Evolutionary conservation across 2,797 vertebrate genomes (phyloP), one percentile per base, ranked within the genome.

Genomic region (Podargus strigoides): DNA sequence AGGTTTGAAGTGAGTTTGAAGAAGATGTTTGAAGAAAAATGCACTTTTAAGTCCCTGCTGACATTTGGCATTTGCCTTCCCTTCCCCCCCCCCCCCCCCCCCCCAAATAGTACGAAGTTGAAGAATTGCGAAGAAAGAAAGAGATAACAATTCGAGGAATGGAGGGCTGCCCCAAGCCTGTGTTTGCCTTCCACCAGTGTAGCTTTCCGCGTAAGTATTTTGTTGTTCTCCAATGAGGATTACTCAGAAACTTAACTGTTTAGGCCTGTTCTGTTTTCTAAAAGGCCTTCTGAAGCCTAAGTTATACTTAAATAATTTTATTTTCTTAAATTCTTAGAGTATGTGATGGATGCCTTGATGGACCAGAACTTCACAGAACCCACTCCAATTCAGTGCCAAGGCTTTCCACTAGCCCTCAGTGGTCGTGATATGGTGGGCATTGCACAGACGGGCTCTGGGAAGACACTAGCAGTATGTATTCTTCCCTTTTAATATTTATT

Each of bases 361-460:
- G 98, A 99, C 92, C 99, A 99, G 91, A 99, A 99, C 93, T 99
- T 99, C 95, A 99, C 99, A 89, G 99, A 99, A 95, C 99, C 99
- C 44, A 99, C 99, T 88, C 98, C 99, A 1, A 99, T 99, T 97
- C 99, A 99, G 96, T 98, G 98, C 93, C 99, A 99, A 97, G 99
- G 99, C 67, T 99, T 99, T 94, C 99, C 99, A 1, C 96, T 98
- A 66, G 99, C 99, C 21, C 98, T 99, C 62, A 99, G 99, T 12
- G 99, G 99, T 46, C 98, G 98, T 47, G 99, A 99, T 96, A 98
- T 99, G 99, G 99, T 99, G 98, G 99, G 99, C 97, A 99, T 99
- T 82, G 99, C 99, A 10, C 99, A 99, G 97, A 99, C 99, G 1
- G 99, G 99, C 90, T 99, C 99, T 47, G 99, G 99, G 87, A 99